phyloP scores from a whole-genome alignment of 2,888 invertebrate species.

The Drosophila formosana region DNA sequence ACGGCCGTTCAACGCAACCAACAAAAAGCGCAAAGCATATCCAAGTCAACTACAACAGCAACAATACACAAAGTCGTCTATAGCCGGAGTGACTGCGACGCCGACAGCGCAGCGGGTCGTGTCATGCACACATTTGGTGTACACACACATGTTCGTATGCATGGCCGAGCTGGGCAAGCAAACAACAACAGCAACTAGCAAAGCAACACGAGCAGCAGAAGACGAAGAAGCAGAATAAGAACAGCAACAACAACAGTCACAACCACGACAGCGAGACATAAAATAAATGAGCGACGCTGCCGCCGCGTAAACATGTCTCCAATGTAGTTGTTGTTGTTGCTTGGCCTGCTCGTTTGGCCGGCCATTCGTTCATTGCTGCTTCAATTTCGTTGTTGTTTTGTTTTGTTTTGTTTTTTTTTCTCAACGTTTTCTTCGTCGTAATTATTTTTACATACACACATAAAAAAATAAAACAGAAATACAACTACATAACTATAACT shows the following conservation, averaged over 20 bases:
- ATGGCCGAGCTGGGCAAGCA: constrained; percentile 47
- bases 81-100: constrained; percentile 42
- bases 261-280: constrained; percentile 62
- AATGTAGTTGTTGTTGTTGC: constrained; percentile 51
- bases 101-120: constrained; percentile 66
- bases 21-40: constrained; percentile 48
- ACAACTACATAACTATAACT: constrained; percentile 39
- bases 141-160: constrained; percentile 20
- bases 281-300: constrained; percentile 79
- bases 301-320: constrained; percentile 72
- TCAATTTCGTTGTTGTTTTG: constrained; percentile 52
- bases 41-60: constrained; percentile 36
- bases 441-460: constrained; percentile 72
- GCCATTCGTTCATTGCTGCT: constrained; percentile 61
- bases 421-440: constrained; percentile 63
- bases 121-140: constrained; percentile 69
- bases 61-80: constrained; percentile 19
- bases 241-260: constrained; percentile 28
- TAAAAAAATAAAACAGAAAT: constrained; percentile 23
- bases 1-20: constrained; percentile 22
- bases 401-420: constrained; percentile 3
- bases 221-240: constrained; percentile 36
- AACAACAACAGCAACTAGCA: constrained; percentile 55
- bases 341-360: constrained; percentile 32
- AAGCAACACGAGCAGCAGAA: constrained; percentile 37